Evolutionary conservation across 1,140 invertebrate species (phyloP).

Genomic region (Proctacanthus coquilletti): DNA sequence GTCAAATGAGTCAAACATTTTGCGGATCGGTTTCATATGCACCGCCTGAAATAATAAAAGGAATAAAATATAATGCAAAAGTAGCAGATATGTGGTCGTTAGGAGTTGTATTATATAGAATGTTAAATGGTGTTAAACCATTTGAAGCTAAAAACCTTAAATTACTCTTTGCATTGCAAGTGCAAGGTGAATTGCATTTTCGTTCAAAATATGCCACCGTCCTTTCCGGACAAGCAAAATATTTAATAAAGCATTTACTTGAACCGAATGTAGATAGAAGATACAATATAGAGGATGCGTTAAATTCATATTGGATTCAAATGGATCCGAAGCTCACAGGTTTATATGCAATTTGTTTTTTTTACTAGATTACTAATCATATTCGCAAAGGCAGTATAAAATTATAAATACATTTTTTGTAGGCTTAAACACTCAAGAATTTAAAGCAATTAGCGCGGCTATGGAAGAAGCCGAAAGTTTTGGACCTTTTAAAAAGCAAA

Average conservation of each 20-base stretch:
- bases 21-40: conserved; percentile 57
- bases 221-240: not conserved
- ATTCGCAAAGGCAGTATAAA: no score
- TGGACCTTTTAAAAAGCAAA: no score
- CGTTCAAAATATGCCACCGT: not conserved
- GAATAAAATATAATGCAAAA: conserved; percentile 44
- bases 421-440: no score
- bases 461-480: no score
- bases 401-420: no score
- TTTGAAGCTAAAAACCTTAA: conserved; percentile 59
- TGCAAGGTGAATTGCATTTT: not conserved
- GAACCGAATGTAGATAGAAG: conserved; percentile 47
- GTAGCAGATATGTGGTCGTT: conserved; percentile 51
- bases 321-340: conserved; percentile 39
- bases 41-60: conserved; percentile 50
- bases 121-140: conserved; percentile 62
- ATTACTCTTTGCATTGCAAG: not conserved
- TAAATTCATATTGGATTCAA: conserved; percentile 40
- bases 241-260: conserved; percentile 31
- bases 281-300: conserved; percentile 36
- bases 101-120: conserved; percentile 52
- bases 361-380: no score
- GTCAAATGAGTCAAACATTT: conserved; percentile 43
- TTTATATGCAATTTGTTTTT: no score
- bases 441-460: no score